A percentile compares a stretch with the other conserved stretches of the same genome.
These are phyloP conservation scores for Byasa hedistus DNA, from an alignment of 2,888 invertebrate genomes.

Conservation along the genomic window DNA sequence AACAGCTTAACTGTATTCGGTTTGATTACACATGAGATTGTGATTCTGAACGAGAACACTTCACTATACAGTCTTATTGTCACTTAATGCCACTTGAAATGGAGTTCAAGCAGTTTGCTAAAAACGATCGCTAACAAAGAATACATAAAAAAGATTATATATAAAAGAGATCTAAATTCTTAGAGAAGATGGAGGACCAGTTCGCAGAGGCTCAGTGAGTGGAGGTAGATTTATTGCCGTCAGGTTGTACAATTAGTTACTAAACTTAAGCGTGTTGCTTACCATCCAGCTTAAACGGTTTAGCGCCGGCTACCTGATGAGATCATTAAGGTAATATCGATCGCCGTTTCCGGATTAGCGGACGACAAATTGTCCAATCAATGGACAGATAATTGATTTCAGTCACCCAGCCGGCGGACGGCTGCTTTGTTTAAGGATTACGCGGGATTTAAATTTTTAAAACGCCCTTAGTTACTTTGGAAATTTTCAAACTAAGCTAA, in stretches of 20 bases:
- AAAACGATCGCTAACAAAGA: no score
- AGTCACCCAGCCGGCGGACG: conserved; percentile 55
- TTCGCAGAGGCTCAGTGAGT: no score
- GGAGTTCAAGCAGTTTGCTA: no score
- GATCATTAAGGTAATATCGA: conserved; percentile 74
- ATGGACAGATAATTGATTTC: conserved; percentile 80
- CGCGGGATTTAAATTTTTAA: conserved; percentile 32
- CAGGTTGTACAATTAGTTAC: not conserved
- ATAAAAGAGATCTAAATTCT: not conserved
- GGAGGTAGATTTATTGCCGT: no score
- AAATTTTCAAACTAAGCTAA: conserved; percentile 15
- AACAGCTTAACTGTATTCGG: no score
- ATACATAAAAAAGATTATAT: not conserved
- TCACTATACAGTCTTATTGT: no score
- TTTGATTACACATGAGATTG: no score
- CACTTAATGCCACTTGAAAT: no score
- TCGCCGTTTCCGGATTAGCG: conserved; percentile 60
- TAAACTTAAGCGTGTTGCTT: conserved; percentile 16
- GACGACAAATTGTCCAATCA: conserved; percentile 81
- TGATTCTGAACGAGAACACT: no score
- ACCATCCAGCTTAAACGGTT: conserved; percentile 39
- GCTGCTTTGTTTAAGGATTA: conserved; percentile 41
- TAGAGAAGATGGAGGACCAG: not conserved
- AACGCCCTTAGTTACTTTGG: conserved; percentile 15
- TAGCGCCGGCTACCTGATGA: conserved; percentile 55